Conservation (phyloP, 2,113 vertebrate genomes). For the Tragelaphus imberbis region DNA sequence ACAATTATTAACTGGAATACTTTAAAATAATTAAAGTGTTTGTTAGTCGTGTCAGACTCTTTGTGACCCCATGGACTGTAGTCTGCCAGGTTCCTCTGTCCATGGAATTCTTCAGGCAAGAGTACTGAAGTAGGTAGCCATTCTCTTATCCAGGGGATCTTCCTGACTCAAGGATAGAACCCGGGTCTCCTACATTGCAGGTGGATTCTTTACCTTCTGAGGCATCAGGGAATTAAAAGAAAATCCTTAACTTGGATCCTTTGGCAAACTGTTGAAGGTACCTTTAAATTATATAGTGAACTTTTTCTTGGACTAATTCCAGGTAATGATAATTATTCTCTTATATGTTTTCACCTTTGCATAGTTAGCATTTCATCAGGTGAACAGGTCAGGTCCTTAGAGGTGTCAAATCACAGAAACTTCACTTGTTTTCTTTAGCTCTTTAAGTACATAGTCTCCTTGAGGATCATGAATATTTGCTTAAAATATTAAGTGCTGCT, state of each 20-base stretch:
- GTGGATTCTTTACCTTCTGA: background rate
- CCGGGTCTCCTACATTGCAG: background rate
- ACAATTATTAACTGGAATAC: background rate
- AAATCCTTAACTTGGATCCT: constrained; percentile 10
- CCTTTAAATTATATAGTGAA: constrained; percentile 39
- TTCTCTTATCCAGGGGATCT: background rate
- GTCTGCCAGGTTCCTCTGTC: background rate
- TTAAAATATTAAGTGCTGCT: constrained; percentile 39
- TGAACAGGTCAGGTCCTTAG: constrained; percentile 36
- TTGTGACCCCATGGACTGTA: background rate
- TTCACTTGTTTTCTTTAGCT: constrained; percentile 38
- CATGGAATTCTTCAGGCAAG: background rate
- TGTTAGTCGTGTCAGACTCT: background rate
- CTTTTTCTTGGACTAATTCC: constrained; percentile 49
- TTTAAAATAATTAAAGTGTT: background rate
- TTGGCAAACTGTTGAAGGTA: background rate
- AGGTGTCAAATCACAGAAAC: constrained; percentile 17
- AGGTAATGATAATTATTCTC: constrained; percentile 42
- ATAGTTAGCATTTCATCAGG: constrained; percentile 34
- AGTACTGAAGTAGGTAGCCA: background rate
- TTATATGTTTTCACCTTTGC: background rate
- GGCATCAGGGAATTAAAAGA: background rate
- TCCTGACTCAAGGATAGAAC: background rate
- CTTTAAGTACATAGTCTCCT: constrained; percentile 36
- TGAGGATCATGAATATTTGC: constrained; percentile 29